Evolutionary conservation across 2,797 vertebrate genomes (phyloP), one percentile per base, ranked within the genome.

Genomic region (Myoxocephalus aenaeus): DNA sequence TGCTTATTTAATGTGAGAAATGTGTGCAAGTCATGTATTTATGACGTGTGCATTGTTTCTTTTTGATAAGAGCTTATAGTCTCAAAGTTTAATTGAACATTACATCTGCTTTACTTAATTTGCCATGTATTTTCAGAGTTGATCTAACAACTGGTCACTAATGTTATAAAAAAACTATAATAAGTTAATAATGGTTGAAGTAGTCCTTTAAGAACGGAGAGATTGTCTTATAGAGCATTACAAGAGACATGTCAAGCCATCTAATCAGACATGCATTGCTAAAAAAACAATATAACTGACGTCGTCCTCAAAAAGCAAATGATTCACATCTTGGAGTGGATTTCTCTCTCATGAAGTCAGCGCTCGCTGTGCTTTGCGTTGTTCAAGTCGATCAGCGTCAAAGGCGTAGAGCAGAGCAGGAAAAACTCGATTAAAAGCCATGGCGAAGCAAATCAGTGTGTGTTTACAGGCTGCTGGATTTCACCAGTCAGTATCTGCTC

Each of bases 361-460:
- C 18, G 15, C 27, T 61, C 3, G 20, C 20, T 62, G 73, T 38
- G 22, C 2, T 17, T 1, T 48, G 6, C 4, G 3, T 56, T 67
- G 81, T 51, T 81, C 14, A 38, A 27, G 34, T 61, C 13, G 0
- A 77, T 88, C 80, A 73, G 44, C 34, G 36, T 87, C 83, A 75
- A 67, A 79, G 10, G 44, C 32, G 13, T 7, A 42, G n/a, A 71
- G 20, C 27, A 11, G 65, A 76, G 48, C n/a, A 34, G 46, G 79
- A 68, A 73, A 70, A 65, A 13, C 40, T 11, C 9, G 3, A 69
- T 54, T 27, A 44, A 57, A 57, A 65, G 22, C 54, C 51, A 65
- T 56, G 22, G 12, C 44, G 11, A 17, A 51, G 48, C n/a, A 53
- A 44, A 46, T 51, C 1, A 0, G 5, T 17, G 22, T 62, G 38